Base-by-base conservation (phyloP, 2,797 vertebrate species). In the Momotus momota region DNA sequence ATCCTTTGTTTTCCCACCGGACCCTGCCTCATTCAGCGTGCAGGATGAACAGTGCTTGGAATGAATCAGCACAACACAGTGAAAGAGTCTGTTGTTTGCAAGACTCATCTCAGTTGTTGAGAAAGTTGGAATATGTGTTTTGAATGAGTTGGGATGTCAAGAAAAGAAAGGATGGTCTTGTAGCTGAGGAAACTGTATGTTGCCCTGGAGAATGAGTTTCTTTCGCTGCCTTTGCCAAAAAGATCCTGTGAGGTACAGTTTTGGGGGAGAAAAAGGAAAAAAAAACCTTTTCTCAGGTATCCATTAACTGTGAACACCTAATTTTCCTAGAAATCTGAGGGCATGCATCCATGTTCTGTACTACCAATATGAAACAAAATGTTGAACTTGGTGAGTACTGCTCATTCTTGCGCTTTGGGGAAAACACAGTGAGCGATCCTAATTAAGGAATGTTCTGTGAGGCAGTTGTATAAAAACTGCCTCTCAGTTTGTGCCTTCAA, bases 1-100 rank as follows among this genome's bases (percentile, higher is more conserved):
- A 96, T 90, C 81, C 87, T 94, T 93, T 94, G 86, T 94, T 96
- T 94, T 95, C 96, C 77, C 90, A 57, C 33, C 73, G 83, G 94
- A 91, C 75, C 33, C 60, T 93, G 60, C 60, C 70, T 94, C 88
- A 94, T 92, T 91, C 81, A 93, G 70, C 31, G 73, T 45, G 38
- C 87, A 81, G 85, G 91, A 94, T 90, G 90, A 91, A 75, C 87
- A 90, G 73, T 52, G 60, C 77, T 93, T 88, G 85, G 80, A 94
- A 94, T 94, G 94, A 95, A 92, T 94, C 91, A 91, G 94, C 82
- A 90, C 55, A 88, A 84, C 54, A 70, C 45, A 79, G 35, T 94
- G 79, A 96, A 93, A 92, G 94, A 90, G 58, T 74, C 91, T 94
- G 85, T 94, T 95, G 94, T 96, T 90, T 90, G 73, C 60, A 94